Evolutionary conservation across 2,888 invertebrate genomes (phyloP).

Genomic region (Odontomyia ornata): DNA sequence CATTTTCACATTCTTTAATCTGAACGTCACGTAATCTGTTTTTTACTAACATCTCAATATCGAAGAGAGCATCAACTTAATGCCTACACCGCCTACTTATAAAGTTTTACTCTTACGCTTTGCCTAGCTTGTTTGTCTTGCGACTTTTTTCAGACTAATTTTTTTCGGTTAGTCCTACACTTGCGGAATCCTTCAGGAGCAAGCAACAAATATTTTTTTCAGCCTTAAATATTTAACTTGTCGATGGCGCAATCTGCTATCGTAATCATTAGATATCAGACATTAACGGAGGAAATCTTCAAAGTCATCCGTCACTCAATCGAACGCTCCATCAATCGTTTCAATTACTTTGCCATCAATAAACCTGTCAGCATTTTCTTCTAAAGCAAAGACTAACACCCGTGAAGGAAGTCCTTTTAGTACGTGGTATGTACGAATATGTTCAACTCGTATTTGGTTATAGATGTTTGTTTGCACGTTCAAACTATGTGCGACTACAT

Average conservation of each 20-base stretch:
- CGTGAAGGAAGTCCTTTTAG: neutral
- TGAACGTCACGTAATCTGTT: neutral
- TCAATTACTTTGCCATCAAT: conserved; percentile 50
- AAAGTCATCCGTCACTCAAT: conserved; percentile 50
- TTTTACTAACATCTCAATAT: too few species aligned
- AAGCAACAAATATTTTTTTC: neutral
- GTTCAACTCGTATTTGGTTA: too few species aligned
- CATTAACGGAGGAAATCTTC: conserved; percentile 47
- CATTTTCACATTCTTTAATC: neutral
- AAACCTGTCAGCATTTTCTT: conserved; percentile 46
- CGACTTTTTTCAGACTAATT: neutral
- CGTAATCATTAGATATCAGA: conserved; percentile 47
- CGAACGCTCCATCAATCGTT: conserved; percentile 49
- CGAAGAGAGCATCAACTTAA: too few species aligned
- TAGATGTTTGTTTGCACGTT: too few species aligned
- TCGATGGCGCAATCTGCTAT: conserved; percentile 46
- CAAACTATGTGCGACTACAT: neutral
- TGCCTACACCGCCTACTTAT: too few species aligned
- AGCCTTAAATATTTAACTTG: conserved; percentile 38
- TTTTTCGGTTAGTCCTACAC: neutral
- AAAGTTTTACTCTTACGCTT: too few species aligned
- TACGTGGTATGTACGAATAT: conserved; percentile 10
- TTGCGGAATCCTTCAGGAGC: neutral
- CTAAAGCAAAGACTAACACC: neutral
- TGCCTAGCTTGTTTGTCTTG: too few species aligned